Percentiles rank a stretch among this genome's conserved stretches.
Conservation (phyloP, 37 sponge, comb jelly and placozoan species). For the Hormiphora californensis region DNA sequence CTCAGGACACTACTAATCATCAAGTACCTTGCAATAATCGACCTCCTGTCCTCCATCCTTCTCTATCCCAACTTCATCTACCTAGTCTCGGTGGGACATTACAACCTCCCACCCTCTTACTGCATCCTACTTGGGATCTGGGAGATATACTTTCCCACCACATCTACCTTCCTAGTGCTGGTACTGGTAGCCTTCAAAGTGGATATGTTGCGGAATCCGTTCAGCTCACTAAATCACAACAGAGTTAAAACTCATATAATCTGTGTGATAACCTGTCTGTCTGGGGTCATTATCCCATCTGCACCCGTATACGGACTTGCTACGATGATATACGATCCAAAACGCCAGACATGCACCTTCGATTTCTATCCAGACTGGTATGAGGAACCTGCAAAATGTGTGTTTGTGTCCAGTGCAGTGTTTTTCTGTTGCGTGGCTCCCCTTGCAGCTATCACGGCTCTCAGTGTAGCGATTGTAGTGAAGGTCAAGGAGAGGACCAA, state of each 20-base stretch:
- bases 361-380: slow-evolving; percentile 48
- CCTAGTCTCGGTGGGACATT: not conserved
- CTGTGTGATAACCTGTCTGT: not conserved
- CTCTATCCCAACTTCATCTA: slow-evolving; percentile 22
- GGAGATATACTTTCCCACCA: slow-evolving; percentile 47
- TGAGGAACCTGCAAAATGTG: not conserved
- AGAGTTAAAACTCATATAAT: not conserved
- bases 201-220: slow-evolving; percentile 5
- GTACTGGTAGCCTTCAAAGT: slow-evolving; percentile 20
- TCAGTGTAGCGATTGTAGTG: not conserved
- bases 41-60: not conserved
- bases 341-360: slow-evolving; percentile 8
- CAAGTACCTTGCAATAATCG: slow-evolving; percentile 2
- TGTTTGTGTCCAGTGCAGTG: not conserved
- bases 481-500: slow-evolving; percentile 21
- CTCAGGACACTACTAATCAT: not conserved
- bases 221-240: not conserved
- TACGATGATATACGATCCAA: slow-evolving; percentile 41
- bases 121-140: slow-evolving; percentile 17
- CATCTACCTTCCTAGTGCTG: slow-evolving; percentile 43
- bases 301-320: slow-evolving; percentile 20
- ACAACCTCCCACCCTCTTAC: not conserved
- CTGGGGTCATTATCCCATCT: slow-evolving; percentile 13
- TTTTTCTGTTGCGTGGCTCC: slow-evolving; percentile 46
- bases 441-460: not conserved